Base-by-base conservation (phyloP, 2,113 vertebrate species). In the Crotalus helleri region DNA sequence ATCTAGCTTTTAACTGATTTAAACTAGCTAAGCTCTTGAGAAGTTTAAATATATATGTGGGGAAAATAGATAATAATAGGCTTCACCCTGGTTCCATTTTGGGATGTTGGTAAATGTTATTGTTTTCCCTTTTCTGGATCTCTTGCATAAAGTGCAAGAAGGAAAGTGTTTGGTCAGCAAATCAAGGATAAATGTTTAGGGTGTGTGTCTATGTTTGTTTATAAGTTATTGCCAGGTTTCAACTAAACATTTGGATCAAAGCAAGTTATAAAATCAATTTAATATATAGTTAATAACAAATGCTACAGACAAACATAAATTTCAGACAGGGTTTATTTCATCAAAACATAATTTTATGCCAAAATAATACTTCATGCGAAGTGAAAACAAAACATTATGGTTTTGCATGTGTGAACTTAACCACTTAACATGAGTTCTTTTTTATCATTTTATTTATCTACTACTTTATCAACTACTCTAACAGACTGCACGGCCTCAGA, bases 161-260 rank as follows among this genome's bases (percentile, higher is more conserved):
- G 94, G 94, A 94, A 93, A 95, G 92, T 93, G 95, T 93, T 91
- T 95, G 91, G 93, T 88, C 69, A 94, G 90, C 94, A 96, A 94
- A 96, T 95, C 95, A 13, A 95, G 85, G 95, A 96, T 90, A 94
- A 96, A 87, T 17, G 2, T 91, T 85, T 19, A 95, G 94, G 96
- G 95, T 91, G 94, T 95, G 96, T 94, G 69, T 93, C 92, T 93
- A 93, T 93, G 91, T 94, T 69, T 94, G 93, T 94, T 94, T 93
- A 91, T 93, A 93, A 91, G 93, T 94, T 94, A 54, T 93, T 97
- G 96, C 96, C 93, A 95, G 95, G 44, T 96, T 96, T 88, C 93
- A 91, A 54, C 94, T 94, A 95, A 94, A 95, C 94, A 97, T 97
- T 96, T 96, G 94, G 96, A 96, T 94, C 96, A 97, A 92, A 97